Percentiles rank a stretch among this genome's conserved stretches.
phyloP scores from a whole-genome alignment of 2,797 vertebrate species.

The Uromys caudimaculatus region DNA sequence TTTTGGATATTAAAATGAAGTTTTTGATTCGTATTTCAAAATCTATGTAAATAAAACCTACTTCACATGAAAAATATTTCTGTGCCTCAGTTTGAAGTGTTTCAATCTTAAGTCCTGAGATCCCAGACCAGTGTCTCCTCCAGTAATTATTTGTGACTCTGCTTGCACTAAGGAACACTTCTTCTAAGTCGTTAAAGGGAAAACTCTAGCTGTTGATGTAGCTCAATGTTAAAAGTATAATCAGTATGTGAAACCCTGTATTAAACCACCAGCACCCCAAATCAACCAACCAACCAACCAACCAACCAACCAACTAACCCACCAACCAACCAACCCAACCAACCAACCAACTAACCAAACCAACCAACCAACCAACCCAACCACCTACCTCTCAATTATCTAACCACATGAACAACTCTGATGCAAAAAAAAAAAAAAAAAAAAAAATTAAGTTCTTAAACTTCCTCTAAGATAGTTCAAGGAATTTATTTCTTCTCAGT shows the following conservation, averaged over 20 bases:
- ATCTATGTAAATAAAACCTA: conserved; percentile 25
- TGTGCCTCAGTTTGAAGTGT: neutral
- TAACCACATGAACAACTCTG: neutral
- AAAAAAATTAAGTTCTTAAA: neutral
- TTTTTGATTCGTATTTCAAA: conserved; percentile 42
- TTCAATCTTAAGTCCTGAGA: neutral
- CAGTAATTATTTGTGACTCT: neutral
- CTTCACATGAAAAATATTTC: neutral
- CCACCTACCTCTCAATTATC: neutral
- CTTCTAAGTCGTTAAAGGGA: conserved; percentile 15
- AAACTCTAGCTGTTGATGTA: neutral
- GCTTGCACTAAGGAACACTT: neutral
- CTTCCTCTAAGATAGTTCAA: conserved; percentile 33
- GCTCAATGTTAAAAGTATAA: neutral
- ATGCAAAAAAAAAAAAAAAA: neutral
- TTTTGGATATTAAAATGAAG: conserved; percentile 11
- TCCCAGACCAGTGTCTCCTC: neutral
- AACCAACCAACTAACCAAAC: no score
- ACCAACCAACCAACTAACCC: no score
- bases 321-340: no score
- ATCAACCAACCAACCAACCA: neutral
- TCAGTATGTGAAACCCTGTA: neutral
- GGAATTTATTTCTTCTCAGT: conserved; percentile 35
- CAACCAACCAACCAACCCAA: neutral
- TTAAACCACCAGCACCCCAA: neutral